Evolutionary conservation across 2,113 vertebrate species (phyloP), one percentile per base, ranked within the genome.

Genomic region (Stercorarius parasiticus): DNA sequence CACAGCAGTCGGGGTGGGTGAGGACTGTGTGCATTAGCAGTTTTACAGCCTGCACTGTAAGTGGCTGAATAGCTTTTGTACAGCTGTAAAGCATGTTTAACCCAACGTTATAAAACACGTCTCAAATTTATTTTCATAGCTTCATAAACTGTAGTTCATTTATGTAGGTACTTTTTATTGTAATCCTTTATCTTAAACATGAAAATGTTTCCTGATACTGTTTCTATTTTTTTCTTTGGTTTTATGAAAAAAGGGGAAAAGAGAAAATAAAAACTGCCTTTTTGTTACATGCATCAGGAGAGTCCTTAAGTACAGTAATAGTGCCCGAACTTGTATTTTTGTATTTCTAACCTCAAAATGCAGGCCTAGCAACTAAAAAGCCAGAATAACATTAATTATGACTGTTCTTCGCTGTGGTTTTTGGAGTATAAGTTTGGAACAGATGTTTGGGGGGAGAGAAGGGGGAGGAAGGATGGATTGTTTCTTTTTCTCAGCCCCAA

Each of bases 61-160:
- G 95, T 94, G 97, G 85, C 96, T 97, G 95, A 89, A 78, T 65
- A 65, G 83, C 96, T 98, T 97, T 98, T 96, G 92, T 95, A 72
- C 97, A 97, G 97, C 98, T 96, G 95, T 98, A 98, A 98, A 98
- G 93, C 82, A 81, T 61, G 96, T 96, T 97, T 97, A 97, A 97
- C 94, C 86, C 83, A 12, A 53, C 78, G 84, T 84, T 91, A 97
- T 96, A 98, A 98, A 98, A 95, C 91, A 86, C 82, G 58, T 97
- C 97, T 98, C 86, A 86, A 97, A 96, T 96, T 94, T 88, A 86
- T 97, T 97, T 97, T 97, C 96, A 93, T 97, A 67, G 97, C 96
- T 98, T 97, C 97, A 64, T 98, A 98, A 98, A 97, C 83, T 26
- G 43, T 38, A 86, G 85, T 88, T 88, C 94, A n/a, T 42, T 96